Percentiles rank a stretch among this genome's conserved stretches.
phyloP scores from a whole-genome alignment of 2,888 invertebrate genomes.

The Sialis fuliginosa region DNA sequence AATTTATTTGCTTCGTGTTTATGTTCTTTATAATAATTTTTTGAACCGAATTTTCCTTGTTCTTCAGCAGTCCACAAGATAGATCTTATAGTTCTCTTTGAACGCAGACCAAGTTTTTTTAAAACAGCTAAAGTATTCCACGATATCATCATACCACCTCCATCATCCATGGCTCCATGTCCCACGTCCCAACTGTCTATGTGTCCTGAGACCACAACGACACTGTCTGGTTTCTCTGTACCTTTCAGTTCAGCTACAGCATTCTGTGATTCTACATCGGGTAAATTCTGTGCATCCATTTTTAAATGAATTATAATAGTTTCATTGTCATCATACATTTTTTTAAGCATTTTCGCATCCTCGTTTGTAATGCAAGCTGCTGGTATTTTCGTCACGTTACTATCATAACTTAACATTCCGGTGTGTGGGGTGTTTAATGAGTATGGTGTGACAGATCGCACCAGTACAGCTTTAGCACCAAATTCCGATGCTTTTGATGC shows the following conservation, averaged over 20 bases:
- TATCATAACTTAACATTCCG: constrained; percentile 45
- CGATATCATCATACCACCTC: constrained; percentile 62
- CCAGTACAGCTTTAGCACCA: constrained; percentile 58
- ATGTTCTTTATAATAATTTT: constrained; percentile 30
- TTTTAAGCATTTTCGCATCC: constrained; percentile 54
- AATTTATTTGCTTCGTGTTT: neutral
- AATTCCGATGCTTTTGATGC: constrained; percentile 50
- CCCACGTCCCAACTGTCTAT: constrained; percentile 81
- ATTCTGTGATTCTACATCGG: constrained; percentile 47
- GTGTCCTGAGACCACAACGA: constrained; percentile 67
- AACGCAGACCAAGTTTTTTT: constrained; percentile 39
- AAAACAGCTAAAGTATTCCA: constrained; percentile 55
- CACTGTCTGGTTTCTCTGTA: constrained; percentile 24
- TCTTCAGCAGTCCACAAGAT: constrained; percentile 75
- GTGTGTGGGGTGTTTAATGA: constrained; percentile 65
- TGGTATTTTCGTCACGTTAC: constrained; percentile 44
- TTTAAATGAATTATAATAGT: constrained; percentile 35
- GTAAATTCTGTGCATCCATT: constrained; percentile 42
- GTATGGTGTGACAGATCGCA: constrained; percentile 58
- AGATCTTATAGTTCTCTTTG: constrained; percentile 53
- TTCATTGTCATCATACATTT: constrained; percentile 36
- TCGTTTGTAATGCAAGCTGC: constrained; percentile 59
- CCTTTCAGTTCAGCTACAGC: constrained; percentile 52
- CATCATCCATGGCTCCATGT: constrained; percentile 76
- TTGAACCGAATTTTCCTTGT: constrained; percentile 47